Percentiles rank a stretch among this genome's conserved stretches.
These are phyloP conservation scores for Bactericera cockerelli DNA, from an alignment of 1,140 invertebrate species.

Conservation along the genomic window DNA sequence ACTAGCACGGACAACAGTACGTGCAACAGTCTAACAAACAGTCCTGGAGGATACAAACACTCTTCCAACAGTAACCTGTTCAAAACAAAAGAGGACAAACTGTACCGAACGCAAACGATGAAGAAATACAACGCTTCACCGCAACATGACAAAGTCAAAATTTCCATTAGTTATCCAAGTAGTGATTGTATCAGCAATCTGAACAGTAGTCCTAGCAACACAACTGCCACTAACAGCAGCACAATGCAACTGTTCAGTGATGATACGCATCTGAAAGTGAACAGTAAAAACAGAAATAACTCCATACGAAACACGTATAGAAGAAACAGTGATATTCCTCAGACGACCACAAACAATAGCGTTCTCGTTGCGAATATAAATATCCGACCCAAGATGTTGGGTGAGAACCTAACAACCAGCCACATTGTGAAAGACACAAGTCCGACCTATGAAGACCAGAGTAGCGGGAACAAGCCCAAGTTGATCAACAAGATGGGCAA, in stretches of 20 bases:
- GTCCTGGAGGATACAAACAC: constrained; percentile 14
- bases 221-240: background rate
- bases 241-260: constrained; percentile 22
- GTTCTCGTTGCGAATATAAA: background rate
- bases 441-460: constrained; percentile 32
- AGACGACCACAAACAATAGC: background rate
- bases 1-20: constrained; percentile 17
- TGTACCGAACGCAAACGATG: background rate
- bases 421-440: background rate
- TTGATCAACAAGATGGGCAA: constrained; percentile 59
- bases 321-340: constrained; percentile 7
- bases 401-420: background rate
- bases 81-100: background rate
- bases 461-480: constrained; percentile 41
- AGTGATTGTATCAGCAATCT: constrained; percentile 47
- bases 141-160: constrained; percentile 57
- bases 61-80: background rate
- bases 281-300: background rate
- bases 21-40: constrained; percentile 21
- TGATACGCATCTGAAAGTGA: constrained; percentile 29
- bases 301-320: constrained; percentile 18
- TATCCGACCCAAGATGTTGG: background rate
- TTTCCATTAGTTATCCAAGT: constrained; percentile 66
- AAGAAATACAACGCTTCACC: background rate
- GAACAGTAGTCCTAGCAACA: background rate